Base-by-base conservation (phyloP, 2,888 invertebrate genomes). In the Zaprionus lineosus region DNA sequence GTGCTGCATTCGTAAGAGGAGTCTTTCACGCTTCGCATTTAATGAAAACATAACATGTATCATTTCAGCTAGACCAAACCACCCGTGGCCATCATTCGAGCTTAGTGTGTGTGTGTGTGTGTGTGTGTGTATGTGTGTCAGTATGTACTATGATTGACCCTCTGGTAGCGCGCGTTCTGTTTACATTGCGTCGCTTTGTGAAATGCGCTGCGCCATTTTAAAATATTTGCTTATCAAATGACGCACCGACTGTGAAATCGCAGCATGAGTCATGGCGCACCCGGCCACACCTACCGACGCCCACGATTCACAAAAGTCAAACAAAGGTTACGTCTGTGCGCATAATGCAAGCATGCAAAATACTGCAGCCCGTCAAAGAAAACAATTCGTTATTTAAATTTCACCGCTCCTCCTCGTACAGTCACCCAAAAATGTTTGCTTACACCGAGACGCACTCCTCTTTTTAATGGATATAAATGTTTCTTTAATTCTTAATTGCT, bases 201-300 rank as follows among this genome's bases (percentile, higher is more conserved):
- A 47, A 60, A 50, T 57, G 48, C n/a, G n/a, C 34, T 28, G 15
- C 47, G 11, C 28, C 34, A 36, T 41, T 53, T 60, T 55, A 24
- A 65, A 65, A 58, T 70, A 58, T 70, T 70, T 70, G 62, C 66
- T 61, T 55, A 61, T 55, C 56, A 61, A 70, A 61, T 65, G 65
- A 40, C 52, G 64, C 59, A 59, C 34, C 37, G 31, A 34, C 36
- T 52, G 52, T 52, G 19, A 50, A 67, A 52, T 55, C 44, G 33
- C 46, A 31, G 56, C 9, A 28, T 16, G 24, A 43, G 26, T 8
- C 43, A 19, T n/a, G 16, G 24, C 14, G 8, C 15, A n/a, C 1
- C 19, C 12, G 1, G 15, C 29, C 40, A 24, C 44, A 14, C 18
- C 48, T 40, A 11, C 26, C 1, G 3, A 26, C 26, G 7, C 24